A percentile compares a stretch with the other conserved stretches of the same genome.
phyloP scores from a whole-genome alignment of 2,888 invertebrate genomes.

The Spilosoma lubricipeda region DNA sequence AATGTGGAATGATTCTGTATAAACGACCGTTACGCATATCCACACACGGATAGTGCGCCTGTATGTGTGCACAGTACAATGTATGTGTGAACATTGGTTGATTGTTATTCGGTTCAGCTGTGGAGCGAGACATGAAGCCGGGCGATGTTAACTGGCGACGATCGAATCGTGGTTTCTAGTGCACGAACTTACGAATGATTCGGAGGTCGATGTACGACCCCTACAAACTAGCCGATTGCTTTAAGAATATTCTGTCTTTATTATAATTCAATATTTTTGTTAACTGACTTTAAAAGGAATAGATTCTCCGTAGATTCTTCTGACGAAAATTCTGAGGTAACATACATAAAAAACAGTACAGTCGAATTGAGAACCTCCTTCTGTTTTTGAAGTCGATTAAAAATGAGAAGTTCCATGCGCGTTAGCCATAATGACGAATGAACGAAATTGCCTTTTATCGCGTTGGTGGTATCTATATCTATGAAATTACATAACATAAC shows the following conservation, averaged over 20 bases:
- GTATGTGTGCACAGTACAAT: slow-evolving; percentile 41
- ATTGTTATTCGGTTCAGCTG: slow-evolving; percentile 72
- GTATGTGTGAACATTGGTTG: slow-evolving; percentile 57
- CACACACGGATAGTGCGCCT: slow-evolving; percentile 23
- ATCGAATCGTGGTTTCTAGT: slow-evolving; percentile 58
- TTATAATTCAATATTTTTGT: background rate
- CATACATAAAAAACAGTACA: too few relatives aligned
- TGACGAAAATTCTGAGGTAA: background rate
- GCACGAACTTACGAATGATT: slow-evolving; percentile 54
- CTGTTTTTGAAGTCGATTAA: too few relatives aligned
- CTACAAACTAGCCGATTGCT: slow-evolving; percentile 51
- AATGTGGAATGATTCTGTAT: slow-evolving; percentile 55
- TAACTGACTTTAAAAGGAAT: background rate
- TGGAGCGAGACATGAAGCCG: slow-evolving; percentile 61
- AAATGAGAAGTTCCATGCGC: too few relatives aligned
- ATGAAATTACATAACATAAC: background rate
- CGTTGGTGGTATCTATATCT: too few relatives aligned
- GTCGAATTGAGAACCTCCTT: too few relatives aligned
- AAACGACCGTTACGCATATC: slow-evolving; percentile 56
- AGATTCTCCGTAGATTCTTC: background rate
- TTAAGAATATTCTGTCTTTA: slow-evolving; percentile 38
- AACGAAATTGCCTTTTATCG: too few relatives aligned
- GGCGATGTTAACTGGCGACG: slow-evolving; percentile 49
- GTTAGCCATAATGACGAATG: background rate
- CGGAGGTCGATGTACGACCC: slow-evolving; percentile 68